Evolutionary conservation across 2,797 vertebrate genomes (phyloP), one percentile per base, ranked within the genome.

Genomic region (Mycteria americana): DNA sequence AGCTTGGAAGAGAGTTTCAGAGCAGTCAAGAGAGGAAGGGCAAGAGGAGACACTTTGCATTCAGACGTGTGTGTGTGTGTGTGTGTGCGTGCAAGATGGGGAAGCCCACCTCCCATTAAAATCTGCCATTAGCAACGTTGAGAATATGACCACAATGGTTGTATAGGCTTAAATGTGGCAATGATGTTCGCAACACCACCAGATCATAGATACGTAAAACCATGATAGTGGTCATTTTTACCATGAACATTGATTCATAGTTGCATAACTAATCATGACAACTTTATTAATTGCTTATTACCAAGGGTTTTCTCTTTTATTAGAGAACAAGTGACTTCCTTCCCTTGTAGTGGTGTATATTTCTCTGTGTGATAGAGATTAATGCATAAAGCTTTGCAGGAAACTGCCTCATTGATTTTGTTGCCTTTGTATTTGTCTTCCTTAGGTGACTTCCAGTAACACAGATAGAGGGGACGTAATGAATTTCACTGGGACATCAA

Each of bases 361-460:
- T 96, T 98, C 95, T 96, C 97, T 86, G 87, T 91, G 96, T 98
- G 97, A 98, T 98, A 98, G 97, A 98, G 98, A 98, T 98, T 98
- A 98, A 98, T 98, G 97, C 89, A 54, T 94, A 96, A 97, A 97
- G 96, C 97, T 98, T 98, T 98, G 94, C 81, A 97, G 96, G 97
- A 98, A 98, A 97, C 97, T 98, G 97, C 97, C 97, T 98, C 98
- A 98, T 98, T 98, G 98, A 98, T 98, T 98, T 98, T 97, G 97
- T 97, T 98, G 97, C 97, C 97, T 98, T 98, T 98, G 96, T 98
- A 98, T 98, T 97, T 98, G 97, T 96, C 98, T 98, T 98, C 97
- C 97, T 95, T 98, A 99, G 98, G 98, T 99, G 97, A 98, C 98
- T 94, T 98, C 98, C 93, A 98, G 98, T 97, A 98, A 97, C 98